These are phyloP conservation scores for Onthophagus taurus DNA, from an alignment of 1,140 invertebrate genomes.

Conservation along the genomic window DNA sequence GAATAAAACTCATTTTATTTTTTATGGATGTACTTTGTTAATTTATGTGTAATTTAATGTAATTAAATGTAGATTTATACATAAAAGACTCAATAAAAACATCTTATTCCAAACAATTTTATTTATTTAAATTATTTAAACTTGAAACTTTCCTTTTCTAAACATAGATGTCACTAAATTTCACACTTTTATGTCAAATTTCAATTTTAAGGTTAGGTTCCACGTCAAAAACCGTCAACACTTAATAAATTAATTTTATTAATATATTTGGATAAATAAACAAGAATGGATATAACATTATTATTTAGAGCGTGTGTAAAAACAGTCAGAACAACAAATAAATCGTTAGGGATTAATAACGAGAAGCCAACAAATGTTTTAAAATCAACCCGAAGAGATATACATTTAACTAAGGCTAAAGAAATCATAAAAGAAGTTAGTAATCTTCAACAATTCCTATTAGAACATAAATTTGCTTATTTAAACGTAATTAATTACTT, in stretches of 20 bases:
- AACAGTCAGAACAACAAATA: conserved; percentile 67
- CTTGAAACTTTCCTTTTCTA: background rate
- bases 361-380: conserved; percentile 42
- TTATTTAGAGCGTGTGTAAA: conserved; percentile 78
- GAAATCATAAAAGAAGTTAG: conserved; percentile 71
- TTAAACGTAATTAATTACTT: conserved; percentile 69
- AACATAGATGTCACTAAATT: background rate
- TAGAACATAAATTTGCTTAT: conserved; percentile 77
- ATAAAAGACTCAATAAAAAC: no score
- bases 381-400: conserved; percentile 42
- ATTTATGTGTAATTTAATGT: no score
- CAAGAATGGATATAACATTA: conserved; percentile 57
- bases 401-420: conserved; percentile 61
- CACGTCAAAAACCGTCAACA: conserved; percentile 9
- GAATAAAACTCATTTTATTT: conserved; percentile 44
- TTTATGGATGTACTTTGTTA: no score
- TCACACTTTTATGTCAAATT: background rate
- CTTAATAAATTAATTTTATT: background rate
- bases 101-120: background rate
- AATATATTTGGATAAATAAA: background rate
- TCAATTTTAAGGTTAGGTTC: conserved; percentile 5
- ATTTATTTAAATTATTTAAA: background rate
- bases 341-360: conserved; percentile 49
- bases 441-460: conserved; percentile 66
- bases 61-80: no score